Evolutionary conservation across 2,888 invertebrate species (phyloP), one percentile per base, ranked within the genome.

Genomic region (Chymomyza fuscimana): DNA sequence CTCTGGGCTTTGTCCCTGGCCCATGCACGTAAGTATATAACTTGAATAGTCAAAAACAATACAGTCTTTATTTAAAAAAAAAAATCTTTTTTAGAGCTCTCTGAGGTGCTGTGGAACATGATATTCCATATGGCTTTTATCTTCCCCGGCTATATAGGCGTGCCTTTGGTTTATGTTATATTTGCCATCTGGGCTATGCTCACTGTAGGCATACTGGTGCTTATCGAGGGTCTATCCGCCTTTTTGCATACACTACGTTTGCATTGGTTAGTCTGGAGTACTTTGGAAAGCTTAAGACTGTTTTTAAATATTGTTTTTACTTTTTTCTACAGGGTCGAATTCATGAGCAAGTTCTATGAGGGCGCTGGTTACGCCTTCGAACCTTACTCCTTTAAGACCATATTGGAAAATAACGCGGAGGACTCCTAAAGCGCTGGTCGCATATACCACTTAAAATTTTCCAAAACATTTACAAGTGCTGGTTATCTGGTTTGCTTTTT

Each of bases 211-310:
- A 98, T 99, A 91, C 94, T 99, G 73, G 97, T 99, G 77, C 94
- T 99, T 89, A 99, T 99, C 98, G 99, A 99, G 93, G 99, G 99
- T 5, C 94, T 99, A 15, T 99, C 99, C 12, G 99, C 99, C 56
- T 99, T 99, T 93, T 93, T 99, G 82, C 99, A 99, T 92, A 99
- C 99, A 0, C 94, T 99, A 84, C 97, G 99, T 94, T 94, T 99
- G 89, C 99, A 99, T 93, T 99, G 99, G 98, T 97, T 91, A 91
- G 77, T 77, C 19, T 2, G 5, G 5, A 6, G 16, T 19, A 54
- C 1, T 5, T 1, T 54, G 1, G 6, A 22, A 46, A 46, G 12
- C 12, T 46, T 15, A 3, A 15, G 5, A 9, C 10, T 22, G 12
- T 32, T 7, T 7, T 32, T 0, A 32, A 46, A 46, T 7, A 46